Percentiles rank a stretch among this genome's conserved stretches.
These are phyloP conservation scores for Cochlearius cochlearius DNA, from an alignment of 2,113 vertebrate genomes.

Conservation along the genomic window DNA sequence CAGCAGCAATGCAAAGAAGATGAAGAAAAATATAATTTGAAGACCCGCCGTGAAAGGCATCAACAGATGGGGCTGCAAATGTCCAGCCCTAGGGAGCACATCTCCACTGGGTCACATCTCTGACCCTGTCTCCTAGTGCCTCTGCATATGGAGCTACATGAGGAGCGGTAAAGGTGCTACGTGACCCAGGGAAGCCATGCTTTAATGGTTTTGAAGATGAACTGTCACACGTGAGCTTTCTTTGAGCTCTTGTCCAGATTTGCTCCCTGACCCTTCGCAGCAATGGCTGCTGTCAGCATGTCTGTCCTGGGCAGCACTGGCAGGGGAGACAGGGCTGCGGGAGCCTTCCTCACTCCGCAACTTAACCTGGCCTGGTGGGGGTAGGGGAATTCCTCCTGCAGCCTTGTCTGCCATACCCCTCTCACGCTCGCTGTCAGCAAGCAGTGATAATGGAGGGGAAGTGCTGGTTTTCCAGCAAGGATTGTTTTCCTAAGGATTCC, in stretches of 20 bases:
- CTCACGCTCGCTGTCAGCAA: not conserved
- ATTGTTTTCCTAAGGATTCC: constrained; percentile 34
- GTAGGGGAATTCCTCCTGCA: not conserved
- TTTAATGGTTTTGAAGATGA: not conserved
- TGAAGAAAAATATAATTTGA: not conserved
- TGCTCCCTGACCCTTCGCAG: not conserved
- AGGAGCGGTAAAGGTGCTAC: not conserved
- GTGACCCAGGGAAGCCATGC: not conserved
- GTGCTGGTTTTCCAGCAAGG: not conserved
- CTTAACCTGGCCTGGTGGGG: not conserved
- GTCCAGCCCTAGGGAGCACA: not conserved
- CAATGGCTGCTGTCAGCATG: not conserved
- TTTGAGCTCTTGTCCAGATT: not conserved
- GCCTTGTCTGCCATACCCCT: not conserved
- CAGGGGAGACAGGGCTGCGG: not conserved
- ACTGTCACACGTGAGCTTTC: not conserved
- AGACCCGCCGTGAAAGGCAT: not conserved
- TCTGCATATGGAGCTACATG: not conserved
- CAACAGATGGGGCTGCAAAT: not conserved
- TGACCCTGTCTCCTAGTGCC: not conserved
- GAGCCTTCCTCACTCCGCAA: not conserved
- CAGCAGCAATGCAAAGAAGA: not conserved
- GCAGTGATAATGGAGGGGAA: not conserved
- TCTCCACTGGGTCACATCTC: accelerated
- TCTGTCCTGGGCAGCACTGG: not conserved